A percentile compares a stretch with the other conserved stretches of the same genome.
These are phyloP conservation scores for Gallirallus australis DNA, from an alignment of 2,797 vertebrate genomes.

Conservation along the genomic window DNA sequence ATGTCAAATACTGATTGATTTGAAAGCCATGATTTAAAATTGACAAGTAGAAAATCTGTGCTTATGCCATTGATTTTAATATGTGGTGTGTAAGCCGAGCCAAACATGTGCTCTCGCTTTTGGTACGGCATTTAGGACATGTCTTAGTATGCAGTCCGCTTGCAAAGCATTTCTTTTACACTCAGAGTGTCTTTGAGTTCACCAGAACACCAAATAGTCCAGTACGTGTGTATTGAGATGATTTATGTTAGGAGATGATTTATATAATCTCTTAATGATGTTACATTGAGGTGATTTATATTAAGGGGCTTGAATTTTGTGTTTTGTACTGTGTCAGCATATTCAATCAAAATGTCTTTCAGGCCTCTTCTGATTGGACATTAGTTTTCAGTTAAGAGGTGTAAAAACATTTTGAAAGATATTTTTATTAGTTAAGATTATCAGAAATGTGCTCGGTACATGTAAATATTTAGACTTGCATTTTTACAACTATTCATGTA, in stretches of 20 bases:
- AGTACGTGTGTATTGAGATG: background rate
- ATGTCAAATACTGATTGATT: background rate
- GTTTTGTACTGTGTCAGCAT: background rate
- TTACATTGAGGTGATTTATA: background rate
- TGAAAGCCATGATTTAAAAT: background rate
- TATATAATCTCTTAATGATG: no score
- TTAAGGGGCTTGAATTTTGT: background rate
- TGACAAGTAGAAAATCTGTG: background rate
- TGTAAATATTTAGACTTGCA: constrained; percentile 6
- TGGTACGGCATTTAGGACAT: background rate
- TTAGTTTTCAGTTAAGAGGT: background rate
- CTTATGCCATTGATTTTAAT: background rate
- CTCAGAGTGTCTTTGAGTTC: background rate
- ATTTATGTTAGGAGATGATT: background rate
- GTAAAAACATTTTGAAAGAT: background rate
- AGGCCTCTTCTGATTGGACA: background rate
- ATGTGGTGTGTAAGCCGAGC: background rate
- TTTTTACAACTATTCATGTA: background rate
- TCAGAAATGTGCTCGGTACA: background rate
- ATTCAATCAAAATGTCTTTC: background rate
- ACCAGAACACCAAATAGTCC: background rate
- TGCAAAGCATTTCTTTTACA: constrained; percentile 1
- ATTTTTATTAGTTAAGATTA: constrained; percentile 28
- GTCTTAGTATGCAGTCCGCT: background rate
- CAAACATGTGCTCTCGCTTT: background rate